These are phyloP conservation scores for Chymomyza procnemis DNA, from an alignment of 2,888 invertebrate species.

Conservation along the genomic window DNA sequence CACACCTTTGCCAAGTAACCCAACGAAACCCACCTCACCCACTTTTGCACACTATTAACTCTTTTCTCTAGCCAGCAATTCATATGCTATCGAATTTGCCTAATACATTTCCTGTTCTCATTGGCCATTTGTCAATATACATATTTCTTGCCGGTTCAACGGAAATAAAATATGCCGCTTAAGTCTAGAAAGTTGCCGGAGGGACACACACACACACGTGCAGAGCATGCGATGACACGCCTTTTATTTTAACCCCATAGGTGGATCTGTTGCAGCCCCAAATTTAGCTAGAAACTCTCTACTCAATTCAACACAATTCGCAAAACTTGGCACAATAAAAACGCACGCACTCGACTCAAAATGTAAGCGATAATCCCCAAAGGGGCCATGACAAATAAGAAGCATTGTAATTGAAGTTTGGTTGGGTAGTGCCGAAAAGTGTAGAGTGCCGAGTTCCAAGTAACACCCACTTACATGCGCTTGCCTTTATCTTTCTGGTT, in stretches of 20 bases:
- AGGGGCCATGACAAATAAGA: conserved; percentile 47
- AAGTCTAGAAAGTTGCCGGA: not conserved
- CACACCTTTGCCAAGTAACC: not conserved
- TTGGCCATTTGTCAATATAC: not conserved
- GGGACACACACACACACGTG: not conserved
- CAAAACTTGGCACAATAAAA: conserved; percentile 55
- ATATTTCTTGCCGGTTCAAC: not conserved
- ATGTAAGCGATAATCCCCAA: conserved; percentile 68
- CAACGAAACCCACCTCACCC: not conserved
- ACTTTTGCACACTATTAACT: not conserved
- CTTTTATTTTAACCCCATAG: conserved; percentile 55
- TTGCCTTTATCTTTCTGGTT: conserved; percentile 40
- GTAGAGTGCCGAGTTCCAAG: not conserved
- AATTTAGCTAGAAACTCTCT: conserved; percentile 20
- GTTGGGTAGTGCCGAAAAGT: not conserved
- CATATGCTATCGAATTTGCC: not conserved
- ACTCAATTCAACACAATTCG: conserved; percentile 22
- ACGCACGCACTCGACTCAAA: conserved; percentile 60
- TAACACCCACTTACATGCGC: not conserved
- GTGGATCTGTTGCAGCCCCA: conserved; percentile 23
- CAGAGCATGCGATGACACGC: conserved; percentile 27
- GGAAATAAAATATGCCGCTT: not conserved
- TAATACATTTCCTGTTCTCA: not conserved
- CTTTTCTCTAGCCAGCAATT: not conserved
- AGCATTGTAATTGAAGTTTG: conserved; percentile 58